phyloP scores from a whole-genome alignment of 2,113 vertebrate genomes.

The Octodon degus region DNA sequence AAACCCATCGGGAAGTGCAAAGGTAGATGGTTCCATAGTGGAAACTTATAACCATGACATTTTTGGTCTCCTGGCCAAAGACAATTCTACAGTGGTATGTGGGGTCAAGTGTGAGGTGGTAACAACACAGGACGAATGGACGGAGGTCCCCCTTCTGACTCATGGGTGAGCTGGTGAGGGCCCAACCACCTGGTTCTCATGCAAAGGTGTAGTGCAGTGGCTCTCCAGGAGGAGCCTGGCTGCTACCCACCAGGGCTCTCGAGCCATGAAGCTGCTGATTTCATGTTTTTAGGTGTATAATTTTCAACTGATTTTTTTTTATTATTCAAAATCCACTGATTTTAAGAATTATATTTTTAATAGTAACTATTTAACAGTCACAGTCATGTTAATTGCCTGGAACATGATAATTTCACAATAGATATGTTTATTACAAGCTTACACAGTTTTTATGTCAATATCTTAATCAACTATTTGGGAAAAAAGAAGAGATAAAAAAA shows the following conservation, averaged over 20 bases:
- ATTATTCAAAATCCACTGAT: background rate
- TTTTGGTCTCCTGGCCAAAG: conserved; percentile 91
- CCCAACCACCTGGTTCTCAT: too few species aligned
- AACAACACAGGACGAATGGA: conserved; percentile 86
- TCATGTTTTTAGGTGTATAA: rapidly evolving
- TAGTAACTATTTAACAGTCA: background rate
- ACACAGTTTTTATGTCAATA: too few species aligned
- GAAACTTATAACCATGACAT: conserved; percentile 93
- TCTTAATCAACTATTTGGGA: background rate
- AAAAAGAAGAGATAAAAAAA: background rate
- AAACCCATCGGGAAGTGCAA: conserved; percentile 84
- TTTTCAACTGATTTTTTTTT: background rate
- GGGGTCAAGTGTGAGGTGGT: conserved; percentile 85
- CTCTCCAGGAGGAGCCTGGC: background rate
- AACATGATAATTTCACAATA: background rate
- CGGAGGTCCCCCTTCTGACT: conserved; percentile 84
- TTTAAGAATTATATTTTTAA: background rate
- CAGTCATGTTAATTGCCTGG: too few species aligned
- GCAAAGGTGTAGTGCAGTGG: background rate
- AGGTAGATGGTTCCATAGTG: conserved; percentile 90
- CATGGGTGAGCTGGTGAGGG: conserved; percentile 84
- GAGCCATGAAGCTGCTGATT: rapidly evolving
- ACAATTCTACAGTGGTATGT: conserved; percentile 74
- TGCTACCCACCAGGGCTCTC: rapidly evolving
- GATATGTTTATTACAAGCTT: background rate